Base-by-base conservation (phyloP, 2,888 invertebrate genomes). In the Rhagophthalmus giganteus region DNA sequence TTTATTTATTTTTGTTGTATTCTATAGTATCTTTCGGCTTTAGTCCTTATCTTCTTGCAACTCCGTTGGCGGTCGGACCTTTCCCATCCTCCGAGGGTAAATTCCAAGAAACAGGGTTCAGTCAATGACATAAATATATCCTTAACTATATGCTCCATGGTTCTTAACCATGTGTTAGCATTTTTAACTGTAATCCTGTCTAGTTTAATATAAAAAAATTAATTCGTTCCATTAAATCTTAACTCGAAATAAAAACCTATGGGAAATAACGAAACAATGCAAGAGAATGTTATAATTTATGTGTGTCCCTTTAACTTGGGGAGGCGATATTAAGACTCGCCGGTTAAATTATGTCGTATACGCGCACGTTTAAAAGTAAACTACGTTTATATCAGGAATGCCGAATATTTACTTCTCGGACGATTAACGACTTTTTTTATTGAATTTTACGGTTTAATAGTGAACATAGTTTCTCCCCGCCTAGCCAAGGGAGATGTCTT, bases 41-140 rank as follows among this genome's bases (percentile, higher is more conserved):
- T 44, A 38, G 49, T 39, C 47, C 56, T 51, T 57, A 52, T 41
- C 51, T 51, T 10, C 41, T 41, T 46, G 52, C 45, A 52, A 52
- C 57, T 54, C 54, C 44, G 57, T 35, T 54, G 57, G 59, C 59
- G 59, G 59, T 53, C 59, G 49, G 39, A 45, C 41, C 46, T 48
- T 57, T 57, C 57, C 55, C 59, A 59, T 38, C 52, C 53, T 57
- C 42, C 30, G 35, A 52, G 54, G 59, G 59, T 46, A 14, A 59
- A 39, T 59, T 59, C 59, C 51, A 25, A 57, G 59, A 59, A 59
- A 40, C 49, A 27, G 50, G 55, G 55, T 54, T 50, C 33, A 41
- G 37, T 35, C 40, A 47, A 53, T 55, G 56, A 56, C 56, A 55
- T 58, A 58, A 55, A 58, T 58, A 58, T 54, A 54, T 58, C 55